Evolutionary conservation across 2,113 vertebrate species (phyloP).

Genomic region (Serinus canaria): DNA sequence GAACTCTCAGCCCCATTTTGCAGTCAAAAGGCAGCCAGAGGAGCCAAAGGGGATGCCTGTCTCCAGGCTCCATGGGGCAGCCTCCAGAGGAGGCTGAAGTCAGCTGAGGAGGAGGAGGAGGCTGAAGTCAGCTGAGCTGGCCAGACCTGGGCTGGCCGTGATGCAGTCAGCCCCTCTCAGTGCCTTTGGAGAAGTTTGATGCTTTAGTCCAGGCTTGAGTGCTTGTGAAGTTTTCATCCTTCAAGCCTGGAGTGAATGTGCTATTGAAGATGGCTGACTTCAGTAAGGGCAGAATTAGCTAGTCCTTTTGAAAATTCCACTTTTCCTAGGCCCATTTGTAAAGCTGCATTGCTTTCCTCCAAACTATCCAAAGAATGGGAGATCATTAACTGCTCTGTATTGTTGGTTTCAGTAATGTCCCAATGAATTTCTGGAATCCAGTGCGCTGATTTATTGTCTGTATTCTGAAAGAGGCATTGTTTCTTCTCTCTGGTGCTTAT

Average conservation of each 20-base stretch:
- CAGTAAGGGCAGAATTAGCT: background rate
- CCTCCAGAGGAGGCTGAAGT: background rate
- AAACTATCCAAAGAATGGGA: constrained; percentile 22
- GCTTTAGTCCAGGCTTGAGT: background rate
- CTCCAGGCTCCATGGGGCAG: accelerated
- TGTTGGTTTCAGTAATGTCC: constrained; percentile 38
- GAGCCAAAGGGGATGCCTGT: accelerated
- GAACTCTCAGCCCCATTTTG: background rate
- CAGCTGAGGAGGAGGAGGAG: background rate
- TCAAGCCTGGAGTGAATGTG: background rate
- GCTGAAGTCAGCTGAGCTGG: background rate
- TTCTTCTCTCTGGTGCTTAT: constrained; percentile 25
- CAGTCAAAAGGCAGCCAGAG: background rate
- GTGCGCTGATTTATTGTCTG: constrained; percentile 23
- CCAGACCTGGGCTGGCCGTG: background rate
- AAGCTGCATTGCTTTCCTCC: constrained; percentile 30
- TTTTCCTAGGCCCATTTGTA: constrained; percentile 13
- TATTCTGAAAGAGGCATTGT: constrained; percentile 61
- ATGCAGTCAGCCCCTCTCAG: background rate
- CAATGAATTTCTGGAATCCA: constrained; percentile 62
- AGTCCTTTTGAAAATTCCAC: constrained; percentile 28
- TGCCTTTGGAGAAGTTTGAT: background rate
- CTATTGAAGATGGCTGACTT: constrained; percentile 4
- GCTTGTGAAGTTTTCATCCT: background rate
- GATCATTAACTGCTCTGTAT: constrained; percentile 41